Evolutionary conservation across 2,113 vertebrate genomes (phyloP).

Genomic region (Plecotus auritus): DNA sequence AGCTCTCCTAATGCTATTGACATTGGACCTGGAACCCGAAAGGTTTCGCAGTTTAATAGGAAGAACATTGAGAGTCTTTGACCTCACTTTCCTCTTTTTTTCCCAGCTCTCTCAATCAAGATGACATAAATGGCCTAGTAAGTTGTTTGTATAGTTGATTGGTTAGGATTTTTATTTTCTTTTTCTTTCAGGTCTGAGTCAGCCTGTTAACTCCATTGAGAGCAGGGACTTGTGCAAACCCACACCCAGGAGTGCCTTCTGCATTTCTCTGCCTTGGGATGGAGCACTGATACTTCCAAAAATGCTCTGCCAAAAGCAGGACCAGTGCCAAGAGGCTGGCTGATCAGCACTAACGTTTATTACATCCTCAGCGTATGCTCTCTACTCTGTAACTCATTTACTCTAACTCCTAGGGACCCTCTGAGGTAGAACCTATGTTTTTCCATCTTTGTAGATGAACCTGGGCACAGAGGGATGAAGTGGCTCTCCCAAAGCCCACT

Average conservation of each 20-base stretch:
- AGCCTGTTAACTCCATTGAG: background rate
- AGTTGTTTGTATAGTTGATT: background rate
- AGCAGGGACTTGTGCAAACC: background rate
- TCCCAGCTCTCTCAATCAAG: background rate
- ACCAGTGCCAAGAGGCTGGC: background rate
- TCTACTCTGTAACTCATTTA: background rate
- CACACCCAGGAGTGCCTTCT: background rate
- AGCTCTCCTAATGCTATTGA: background rate
- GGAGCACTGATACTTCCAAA: background rate
- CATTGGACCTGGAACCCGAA: background rate
- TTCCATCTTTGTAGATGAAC: background rate
- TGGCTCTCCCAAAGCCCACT: background rate
- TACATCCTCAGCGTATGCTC: background rate
- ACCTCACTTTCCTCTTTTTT: background rate
- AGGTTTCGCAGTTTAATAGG: background rate
- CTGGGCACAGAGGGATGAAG: background rate
- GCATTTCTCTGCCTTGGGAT: background rate
- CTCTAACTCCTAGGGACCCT: background rate
- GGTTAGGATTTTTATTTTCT: background rate
- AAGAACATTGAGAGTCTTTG: background rate
- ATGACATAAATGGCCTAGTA: background rate
- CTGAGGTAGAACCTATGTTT: background rate
- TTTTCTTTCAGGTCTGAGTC: background rate
- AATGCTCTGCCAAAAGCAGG: background rate
- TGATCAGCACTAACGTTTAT: accelerated